Base-by-base conservation (phyloP, 2,888 invertebrate species). In the Phyllotreta cruciferae region DNA sequence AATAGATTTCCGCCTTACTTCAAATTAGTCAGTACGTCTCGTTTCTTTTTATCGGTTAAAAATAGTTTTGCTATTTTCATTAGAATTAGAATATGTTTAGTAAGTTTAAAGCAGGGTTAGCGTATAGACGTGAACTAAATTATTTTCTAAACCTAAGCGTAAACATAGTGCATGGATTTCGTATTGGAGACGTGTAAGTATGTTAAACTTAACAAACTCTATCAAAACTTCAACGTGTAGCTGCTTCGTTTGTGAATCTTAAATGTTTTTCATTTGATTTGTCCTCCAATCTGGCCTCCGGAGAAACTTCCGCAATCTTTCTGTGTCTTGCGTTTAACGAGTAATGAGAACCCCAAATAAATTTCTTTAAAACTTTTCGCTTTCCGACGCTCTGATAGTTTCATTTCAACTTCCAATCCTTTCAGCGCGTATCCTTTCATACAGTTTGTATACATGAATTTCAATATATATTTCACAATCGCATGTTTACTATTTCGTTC, bases 181-280 rank as follows among this genome's bases (percentile, higher is more conserved):
- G 55, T 54, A 24, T 50, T 41, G 42, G 55, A 62, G 24, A 45
- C 36, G 49, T 13, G 56, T 56, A 56, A 62, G 56, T 56, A 62
- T 62, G 61, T 62, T 62, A 50, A 56, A 62, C 56, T 62, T 11
- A 56, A 50, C 55, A 55, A 62, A 62, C 56, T 62, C 61, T 49
- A 62, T 62, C 56, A 62, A 62, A 62, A 62, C 41, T 62, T 62
- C 50, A 56, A 55, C 41, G 50, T 62, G 39, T 62, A 56, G 41
- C 55, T 49, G 11, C 42, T 62, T 36, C 61, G 61, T 62, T 62
- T 56, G 61, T 56, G 61, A 62, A 61, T 61, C 49, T 49, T 49
- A 50, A 61, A 56, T 62, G 61, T 55, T 62, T 57, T 56, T 62
- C 56, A 62, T 62, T 56, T 62, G 55, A 62, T 62, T 62, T 62